Evolutionary conservation across 2,113 vertebrate genomes (phyloP), one percentile per base, ranked within the genome.

Genomic region (Hipposideros armiger): DNA sequence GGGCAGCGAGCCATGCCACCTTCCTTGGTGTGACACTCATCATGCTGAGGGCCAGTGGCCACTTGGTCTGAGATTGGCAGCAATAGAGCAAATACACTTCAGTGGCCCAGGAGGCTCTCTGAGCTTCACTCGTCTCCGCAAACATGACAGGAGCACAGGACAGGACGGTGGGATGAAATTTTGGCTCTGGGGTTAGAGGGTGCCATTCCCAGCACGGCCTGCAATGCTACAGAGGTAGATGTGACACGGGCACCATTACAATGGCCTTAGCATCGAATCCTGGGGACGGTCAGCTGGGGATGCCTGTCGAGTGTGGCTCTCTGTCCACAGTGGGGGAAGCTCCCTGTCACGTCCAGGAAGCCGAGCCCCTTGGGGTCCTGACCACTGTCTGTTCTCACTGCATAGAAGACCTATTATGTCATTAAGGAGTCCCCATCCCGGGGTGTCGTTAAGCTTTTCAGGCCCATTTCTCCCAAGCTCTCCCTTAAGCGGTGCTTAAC

Each of bases 381-480:
- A 45, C 11, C 19, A 9, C 42, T 70, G 42, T n/a, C 73, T 82
- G 64, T 72, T 85, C 74, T 83, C 58, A 45, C 3, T 24, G 45
- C 24, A 86, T 30, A 73, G 50, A 96, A 90, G 76, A 19, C 54
- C 66, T 24, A 13, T 47, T 77, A 92, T 81, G 76, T 82, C 64
- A 76, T 52, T 62, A 60, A 28, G 45, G 30, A 54, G 20, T 74
- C 36, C 54, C 56, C 26, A 47, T 45, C 58, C 82, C 88, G n/a
- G 52, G 10, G n/a, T 66, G 76, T 94, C 62, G 69, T 64, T 54
- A 54, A 87, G 16, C 58, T 30, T 54, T 64, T 67, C 50, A 9
- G 60, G 50, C 5, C 58, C 28, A 22, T 50, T 88, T 54, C 82
- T 95, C 50, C 69, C 36, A 45, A 54, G 77, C 16, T 30, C 2